Conservation (phyloP, 23 tunicate genomes). For the Botrylloides violaceus region DNA sequence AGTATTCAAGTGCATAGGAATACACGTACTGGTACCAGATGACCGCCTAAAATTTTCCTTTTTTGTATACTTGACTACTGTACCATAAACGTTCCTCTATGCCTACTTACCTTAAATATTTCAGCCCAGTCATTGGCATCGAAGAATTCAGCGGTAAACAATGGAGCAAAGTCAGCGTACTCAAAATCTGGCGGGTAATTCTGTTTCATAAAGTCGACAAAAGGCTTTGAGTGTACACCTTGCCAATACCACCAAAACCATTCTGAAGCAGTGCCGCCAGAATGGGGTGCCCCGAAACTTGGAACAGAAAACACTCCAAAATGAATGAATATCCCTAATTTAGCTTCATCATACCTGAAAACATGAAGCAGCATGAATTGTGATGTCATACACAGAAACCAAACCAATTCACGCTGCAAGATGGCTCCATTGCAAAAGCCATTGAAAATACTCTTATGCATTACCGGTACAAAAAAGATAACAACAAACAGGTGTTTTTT, state of each 20-base stretch:
- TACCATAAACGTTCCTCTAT: no score
- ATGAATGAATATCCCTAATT: constrained; percentile 51
- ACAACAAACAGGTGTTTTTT: no score
- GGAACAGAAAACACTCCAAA: constrained; percentile 67
- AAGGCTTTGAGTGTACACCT: background rate
- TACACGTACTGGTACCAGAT: no score
- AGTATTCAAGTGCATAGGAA: no score
- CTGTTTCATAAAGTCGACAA: constrained; percentile 21
- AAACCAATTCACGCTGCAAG: no score
- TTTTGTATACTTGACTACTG: no score
- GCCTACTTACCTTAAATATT: constrained; percentile 17
- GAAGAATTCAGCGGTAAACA: constrained; percentile 39
- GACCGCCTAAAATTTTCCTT: no score
- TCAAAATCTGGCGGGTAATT: constrained; percentile 27
- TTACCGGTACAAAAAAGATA: no score
- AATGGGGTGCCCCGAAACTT: constrained; percentile 27
- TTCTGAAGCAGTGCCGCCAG: constrained; percentile 6
- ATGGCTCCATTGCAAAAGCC: no score
- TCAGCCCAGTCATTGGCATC: constrained; percentile 42
- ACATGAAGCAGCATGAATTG: no score
- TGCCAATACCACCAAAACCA: constrained; percentile 75
- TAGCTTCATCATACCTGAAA: constrained; percentile 61
- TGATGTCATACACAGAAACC: no score
- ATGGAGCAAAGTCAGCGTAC: constrained; percentile 34
- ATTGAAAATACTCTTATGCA: no score